A percentile compares a stretch with the other conserved stretches of the same genome.
Evolutionary conservation across 2,888 invertebrate genomes (phyloP).

Genomic region (Drosophila flavopinicola): DNA sequence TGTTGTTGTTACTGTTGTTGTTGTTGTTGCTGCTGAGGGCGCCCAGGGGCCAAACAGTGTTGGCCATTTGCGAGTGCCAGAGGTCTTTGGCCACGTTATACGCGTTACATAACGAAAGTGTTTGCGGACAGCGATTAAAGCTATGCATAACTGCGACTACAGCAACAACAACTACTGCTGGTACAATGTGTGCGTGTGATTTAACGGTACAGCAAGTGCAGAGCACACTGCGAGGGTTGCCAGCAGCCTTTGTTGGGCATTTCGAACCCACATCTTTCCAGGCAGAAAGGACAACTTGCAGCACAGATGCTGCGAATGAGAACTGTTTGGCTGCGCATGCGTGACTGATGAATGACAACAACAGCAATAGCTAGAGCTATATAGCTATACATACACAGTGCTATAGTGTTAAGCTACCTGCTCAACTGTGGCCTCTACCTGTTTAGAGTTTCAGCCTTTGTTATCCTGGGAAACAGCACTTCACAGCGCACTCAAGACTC

Average conservation of each 20-base stretch:
- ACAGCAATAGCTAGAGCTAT: neutral
- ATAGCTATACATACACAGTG: neutral
- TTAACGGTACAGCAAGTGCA: constrained; percentile 35
- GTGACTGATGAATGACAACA: neutral
- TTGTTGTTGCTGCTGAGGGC: neutral
- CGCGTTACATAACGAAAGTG: constrained; percentile 33
- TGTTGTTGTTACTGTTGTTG: neutral
- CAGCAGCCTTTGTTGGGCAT: neutral
- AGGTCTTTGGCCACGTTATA: constrained; percentile 25
- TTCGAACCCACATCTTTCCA: constrained; percentile 25
- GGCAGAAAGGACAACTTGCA: constrained; percentile 1
- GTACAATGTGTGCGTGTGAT: constrained; percentile 1
- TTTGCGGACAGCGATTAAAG: constrained; percentile 5
- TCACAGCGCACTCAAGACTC: neutral
- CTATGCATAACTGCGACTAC: constrained; percentile 26
- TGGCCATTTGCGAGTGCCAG: neutral
- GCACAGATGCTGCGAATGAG: constrained; percentile 22
- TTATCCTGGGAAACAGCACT: constrained; percentile 3
- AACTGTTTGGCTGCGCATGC: constrained; percentile 9
- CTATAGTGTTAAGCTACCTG: neutral
- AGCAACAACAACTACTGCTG: constrained; percentile 2
- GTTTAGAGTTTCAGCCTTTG: neutral
- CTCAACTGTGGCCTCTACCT: neutral
- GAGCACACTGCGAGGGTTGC: constrained; percentile 4
- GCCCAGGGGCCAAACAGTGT: constrained; percentile 8